Conservation (phyloP, 1,140 invertebrate species). For the Drosophila tristis region DNA sequence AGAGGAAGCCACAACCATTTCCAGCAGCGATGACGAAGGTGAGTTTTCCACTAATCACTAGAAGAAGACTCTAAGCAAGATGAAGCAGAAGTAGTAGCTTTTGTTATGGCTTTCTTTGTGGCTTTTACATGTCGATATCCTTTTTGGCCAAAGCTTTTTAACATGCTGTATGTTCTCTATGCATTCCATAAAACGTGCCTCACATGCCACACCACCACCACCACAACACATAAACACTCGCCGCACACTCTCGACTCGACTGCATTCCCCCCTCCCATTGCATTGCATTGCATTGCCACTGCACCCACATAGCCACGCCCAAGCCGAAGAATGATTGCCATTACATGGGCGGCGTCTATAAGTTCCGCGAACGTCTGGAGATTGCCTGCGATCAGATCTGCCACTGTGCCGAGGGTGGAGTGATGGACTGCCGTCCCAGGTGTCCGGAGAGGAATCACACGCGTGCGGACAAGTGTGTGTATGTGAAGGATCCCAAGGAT, state of each 20-base stretch:
- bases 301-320: slow-evolving; percentile 42
- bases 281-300: slow-evolving; percentile 21
- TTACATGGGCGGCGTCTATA: slow-evolving; percentile 90
- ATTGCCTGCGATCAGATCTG: slow-evolving; percentile 92
- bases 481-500: slow-evolving; percentile 90
- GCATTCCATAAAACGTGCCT: slow-evolving; percentile 50
- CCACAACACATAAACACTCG: slow-evolving; percentile 6
- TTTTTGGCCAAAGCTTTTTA: slow-evolving; percentile 29
- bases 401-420: slow-evolving; percentile 89
- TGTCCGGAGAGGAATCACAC: slow-evolving; percentile 80
- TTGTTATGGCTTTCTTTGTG: slow-evolving; percentile 15
- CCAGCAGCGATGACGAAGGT: slow-evolving; percentile 52
- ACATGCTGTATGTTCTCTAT: slow-evolving; percentile 54
- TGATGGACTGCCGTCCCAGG: slow-evolving; percentile 77
- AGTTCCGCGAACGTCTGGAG: slow-evolving; percentile 89
- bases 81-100: slow-evolving; percentile 38
- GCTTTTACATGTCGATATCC: slow-evolving; percentile 40
- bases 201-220: slow-evolving; percentile 46
- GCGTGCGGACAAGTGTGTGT: slow-evolving; percentile 88
- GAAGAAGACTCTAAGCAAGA: not conserved
- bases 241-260: slow-evolving; percentile 36
- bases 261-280: slow-evolving; percentile 9
- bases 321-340: slow-evolving; percentile 87
- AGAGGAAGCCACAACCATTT: slow-evolving; percentile 11
- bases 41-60: slow-evolving; percentile 22